Base-by-base conservation (phyloP, 2,797 vertebrate genomes). In the Anguilla obscura region DNA sequence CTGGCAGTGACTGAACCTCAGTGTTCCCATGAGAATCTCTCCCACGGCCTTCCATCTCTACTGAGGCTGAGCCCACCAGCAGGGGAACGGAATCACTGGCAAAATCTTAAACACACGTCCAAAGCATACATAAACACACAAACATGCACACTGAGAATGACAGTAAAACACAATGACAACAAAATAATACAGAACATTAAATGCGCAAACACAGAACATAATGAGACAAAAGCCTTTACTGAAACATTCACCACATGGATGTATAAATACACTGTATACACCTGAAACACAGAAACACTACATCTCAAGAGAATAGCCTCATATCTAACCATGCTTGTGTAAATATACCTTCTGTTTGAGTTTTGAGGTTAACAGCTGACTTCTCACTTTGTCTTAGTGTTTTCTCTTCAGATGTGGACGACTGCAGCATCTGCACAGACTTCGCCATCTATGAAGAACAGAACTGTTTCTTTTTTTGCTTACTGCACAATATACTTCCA, bases 331-430 rank as follows among this genome's bases (percentile, higher is more conserved):
- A 4, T 1, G 36, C 56, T 14, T 36, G 24, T 18, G 52, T 8
- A 80, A 85, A 93, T 95, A 93, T 89, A 97, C 96, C 93, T 91
- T 84, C 30, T 5, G 85, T 27, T 2, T 86, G 36, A 0, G 10
- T 33, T 90, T 87, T 91, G 45, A 80, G 8, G 0, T 0, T 16
- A 48, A 87, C 91, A 63, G 40, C 0, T 74, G 88, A 30, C 52
- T 86, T 87, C 0, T 2, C 76, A 27, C 88, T 85, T 83, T 93
- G 80, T 84, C 85, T 94, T 91, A 86, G 89, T 60, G 80, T 86
- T 88, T 69, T 86, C 1, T 93, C 92, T 50, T 93, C 92, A 89
- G 60, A 91, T 86, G 88, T 0, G 14, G 89, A 90, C 9, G 24
- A 33, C 52, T 88, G 90, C 36, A 45, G 7, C 56, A 66, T 88